These are phyloP conservation scores for Plodia interpunctella DNA, from an alignment of 1,140 invertebrate species.

Conservation along the genomic window DNA sequence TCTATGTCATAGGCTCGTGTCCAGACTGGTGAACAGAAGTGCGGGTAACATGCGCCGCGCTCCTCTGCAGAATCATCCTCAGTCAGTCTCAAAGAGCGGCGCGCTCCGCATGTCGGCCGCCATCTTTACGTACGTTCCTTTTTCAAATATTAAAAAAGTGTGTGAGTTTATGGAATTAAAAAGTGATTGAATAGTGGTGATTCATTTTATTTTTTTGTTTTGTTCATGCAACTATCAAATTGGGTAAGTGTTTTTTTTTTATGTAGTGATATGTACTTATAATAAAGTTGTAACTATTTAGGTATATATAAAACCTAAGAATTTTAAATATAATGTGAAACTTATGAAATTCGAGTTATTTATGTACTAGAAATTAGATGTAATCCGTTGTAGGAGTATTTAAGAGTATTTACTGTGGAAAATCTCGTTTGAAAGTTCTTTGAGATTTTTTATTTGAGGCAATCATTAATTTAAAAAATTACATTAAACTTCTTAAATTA, in stretches of 20 bases:
- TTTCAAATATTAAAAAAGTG: constrained; percentile 5
- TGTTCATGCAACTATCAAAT: not conserved
- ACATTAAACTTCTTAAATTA: no score
- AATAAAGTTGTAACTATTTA: not conserved
- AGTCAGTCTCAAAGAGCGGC: not conserved
- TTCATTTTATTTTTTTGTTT: not conserved
- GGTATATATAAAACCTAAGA: no score
- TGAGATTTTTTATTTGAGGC: no score
- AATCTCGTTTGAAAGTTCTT: no score
- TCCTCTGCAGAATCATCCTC: not conserved
- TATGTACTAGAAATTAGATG: no score
- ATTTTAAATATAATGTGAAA: no score
- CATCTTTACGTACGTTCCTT: not conserved
- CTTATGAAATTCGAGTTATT: no score
- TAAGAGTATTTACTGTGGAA: no score
- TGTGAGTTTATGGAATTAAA: constrained; percentile 5
- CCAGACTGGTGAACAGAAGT: not conserved
- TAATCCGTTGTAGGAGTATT: no score
- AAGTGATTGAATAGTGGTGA: not conserved
- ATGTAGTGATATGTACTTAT: no score
- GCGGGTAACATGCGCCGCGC: not conserved
- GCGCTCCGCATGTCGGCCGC: not conserved
- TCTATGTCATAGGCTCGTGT: not conserved
- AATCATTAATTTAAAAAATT: no score
- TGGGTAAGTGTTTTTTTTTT: not conserved